These are phyloP conservation scores for Actinemys pallida DNA, from an alignment of 2,113 vertebrate genomes.

Conservation along the genomic window DNA sequence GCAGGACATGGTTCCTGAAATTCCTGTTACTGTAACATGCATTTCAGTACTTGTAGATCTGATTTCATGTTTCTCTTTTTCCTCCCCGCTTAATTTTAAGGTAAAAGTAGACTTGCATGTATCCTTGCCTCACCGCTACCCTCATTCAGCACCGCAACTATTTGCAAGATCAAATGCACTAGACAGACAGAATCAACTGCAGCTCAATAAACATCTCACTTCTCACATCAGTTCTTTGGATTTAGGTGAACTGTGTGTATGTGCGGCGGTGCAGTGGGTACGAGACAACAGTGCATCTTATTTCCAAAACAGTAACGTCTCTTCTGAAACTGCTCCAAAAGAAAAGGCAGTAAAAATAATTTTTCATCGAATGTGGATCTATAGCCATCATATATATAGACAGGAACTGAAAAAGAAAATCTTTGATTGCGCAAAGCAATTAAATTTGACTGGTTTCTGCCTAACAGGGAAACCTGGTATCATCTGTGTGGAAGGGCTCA, in stretches of 20 bases:
- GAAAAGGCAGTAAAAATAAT: slow-evolving; percentile 37
- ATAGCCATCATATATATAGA: slow-evolving; percentile 84
- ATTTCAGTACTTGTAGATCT: not conserved
- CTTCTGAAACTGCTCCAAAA: not conserved
- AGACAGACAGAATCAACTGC: slow-evolving; percentile 78
- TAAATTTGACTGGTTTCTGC: slow-evolving; percentile 83
- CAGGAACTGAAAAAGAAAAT: slow-evolving; percentile 84
- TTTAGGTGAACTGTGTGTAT: slow-evolving; percentile 75
- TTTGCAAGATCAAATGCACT: slow-evolving; percentile 77
- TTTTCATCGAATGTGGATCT: slow-evolving; percentile 83
- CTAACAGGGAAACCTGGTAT: slow-evolving; percentile 83
- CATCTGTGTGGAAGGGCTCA: slow-evolving; percentile 82
- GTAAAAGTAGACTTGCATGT: slow-evolving; percentile 81
- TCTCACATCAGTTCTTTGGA: slow-evolving; percentile 76
- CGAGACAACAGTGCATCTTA: slow-evolving; percentile 76
- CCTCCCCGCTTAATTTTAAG: slow-evolving; percentile 65
- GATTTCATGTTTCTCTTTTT: not conserved
- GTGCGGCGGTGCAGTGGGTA: slow-evolving; percentile 81
- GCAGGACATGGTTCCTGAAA: not conserved
- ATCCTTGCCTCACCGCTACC: slow-evolving; percentile 79
- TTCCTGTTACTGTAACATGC: not conserved
- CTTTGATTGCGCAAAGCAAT: slow-evolving; percentile 78
- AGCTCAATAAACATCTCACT: slow-evolving; percentile 75
- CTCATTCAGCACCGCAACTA: slow-evolving; percentile 70
- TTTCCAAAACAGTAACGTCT: slow-evolving; percentile 40